Evolutionary conservation across 2,888 invertebrate genomes (phyloP), one percentile per base, ranked within the genome.

Genomic region (Sminthurides aquaticus): DNA sequence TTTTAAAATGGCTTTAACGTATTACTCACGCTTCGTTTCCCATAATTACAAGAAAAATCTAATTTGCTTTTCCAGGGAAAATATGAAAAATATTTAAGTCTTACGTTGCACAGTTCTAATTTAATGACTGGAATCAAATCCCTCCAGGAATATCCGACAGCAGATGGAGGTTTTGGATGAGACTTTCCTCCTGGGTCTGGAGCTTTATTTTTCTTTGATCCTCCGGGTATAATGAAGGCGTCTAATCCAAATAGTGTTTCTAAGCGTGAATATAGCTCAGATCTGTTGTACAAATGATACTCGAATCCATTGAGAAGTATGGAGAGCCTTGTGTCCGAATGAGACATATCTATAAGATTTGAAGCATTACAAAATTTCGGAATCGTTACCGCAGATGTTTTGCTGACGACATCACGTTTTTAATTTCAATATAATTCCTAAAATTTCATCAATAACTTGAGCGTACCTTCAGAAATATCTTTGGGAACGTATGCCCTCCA

Each of bases 61-160:
- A n/a, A n/a, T n/a, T n/a, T n/a, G n/a, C n/a, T n/a, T n/a, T n/a
- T n/a, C n/a, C n/a, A n/a, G n/a, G n/a, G n/a, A n/a, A n/a, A n/a
- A n/a, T n/a, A n/a, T n/a, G n/a, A n/a, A n/a, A n/a, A n/a, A n/a
- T 2, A 3, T n/a, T 56, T 22, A 57, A 27, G n/a, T 52, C 84
- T 81, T 78, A 87, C 87, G 34, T 91, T 88, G 74, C 90, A 90
- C 60, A 98, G 86, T 78, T 97, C 96, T 71, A 94, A 84, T 82
- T 97, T 97, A 68, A 95, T 95, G 62, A 96, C 94, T 43, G 97
- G 97, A 77, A 97, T 91, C 72, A 97, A 84, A 81, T 96, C 95
- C 70, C 96, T 83, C 97, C 96, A 97, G 1, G 91, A 91, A 73
- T 90, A 84, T 2, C 90, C 90, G 81, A 90, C 87, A 68, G 89